These are phyloP conservation scores for Drosophila recens DNA, from an alignment of 2,888 invertebrate genomes.

Conservation along the genomic window DNA sequence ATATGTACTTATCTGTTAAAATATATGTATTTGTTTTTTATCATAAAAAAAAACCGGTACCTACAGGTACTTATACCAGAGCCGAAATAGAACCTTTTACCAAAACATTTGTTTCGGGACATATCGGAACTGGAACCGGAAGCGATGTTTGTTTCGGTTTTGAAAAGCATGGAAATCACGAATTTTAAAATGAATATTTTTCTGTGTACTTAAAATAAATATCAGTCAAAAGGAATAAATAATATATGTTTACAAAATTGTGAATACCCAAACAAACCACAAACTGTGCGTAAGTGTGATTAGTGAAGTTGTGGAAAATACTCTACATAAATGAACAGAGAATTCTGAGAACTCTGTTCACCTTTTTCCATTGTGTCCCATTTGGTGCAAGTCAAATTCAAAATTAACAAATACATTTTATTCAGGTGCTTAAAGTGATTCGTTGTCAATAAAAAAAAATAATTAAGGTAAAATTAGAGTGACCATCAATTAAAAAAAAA, in stretches of 20 bases:
- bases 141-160: too few species aligned
- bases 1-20: too few species aligned
- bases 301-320: background rate
- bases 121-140: too few species aligned
- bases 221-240: background rate
- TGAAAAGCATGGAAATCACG: too few species aligned
- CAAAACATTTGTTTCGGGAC: too few species aligned
- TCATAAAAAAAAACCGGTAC: too few species aligned
- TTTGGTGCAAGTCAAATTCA: constrained; percentile 27
- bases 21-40: too few species aligned
- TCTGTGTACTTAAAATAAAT: background rate
- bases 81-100: too few species aligned
- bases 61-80: too few species aligned
- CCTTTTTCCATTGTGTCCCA: background rate
- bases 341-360: background rate
- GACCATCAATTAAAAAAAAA: constrained; percentile 11
- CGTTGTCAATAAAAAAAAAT: constrained; percentile 31
- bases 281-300: background rate
- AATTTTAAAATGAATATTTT: background rate
- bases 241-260: background rate
- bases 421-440: constrained; percentile 58
- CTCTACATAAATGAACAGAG: background rate
- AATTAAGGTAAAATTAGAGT: constrained; percentile 13
- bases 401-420: constrained; percentile 61
- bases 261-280: background rate